Evolutionary conservation across 2,888 invertebrate species (phyloP), one percentile per base, ranked within the genome.

Genomic region (Sphinx pinastri): DNA sequence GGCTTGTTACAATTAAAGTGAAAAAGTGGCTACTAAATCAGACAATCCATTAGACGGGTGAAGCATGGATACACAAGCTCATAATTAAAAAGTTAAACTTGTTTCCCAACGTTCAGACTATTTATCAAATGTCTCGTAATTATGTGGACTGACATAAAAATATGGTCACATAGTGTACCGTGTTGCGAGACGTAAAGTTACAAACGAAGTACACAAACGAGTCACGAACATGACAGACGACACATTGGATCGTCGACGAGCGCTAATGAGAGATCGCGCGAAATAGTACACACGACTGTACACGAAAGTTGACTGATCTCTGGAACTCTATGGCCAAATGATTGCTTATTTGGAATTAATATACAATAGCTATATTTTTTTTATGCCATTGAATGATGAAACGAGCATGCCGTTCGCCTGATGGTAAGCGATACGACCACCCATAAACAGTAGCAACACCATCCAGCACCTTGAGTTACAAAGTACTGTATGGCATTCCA

Each of bases 191-290:
- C 63, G 73, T 67, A 74, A 75, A 16, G 63, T 49, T 19, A 63
- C 63, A 63, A 75, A 68, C 72, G 68, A 68, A 72, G 78, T 77
- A 77, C 80, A 79, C 70, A 78, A 74, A 71, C 77, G 72, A 84
- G 89, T 87, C 90, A 89, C 90, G 90, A 87, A 78, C 81, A 77
- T 78, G 75, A 63, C 49, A 49, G 71, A 76, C 78, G 74, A 49
- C 63, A 49, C 71, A 81, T 81, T 25, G 25, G 25, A 82, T 80
- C 81, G 76, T 76, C 75, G 77, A 76, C 75, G 75, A 74, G 78
- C 81, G 84, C 89, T 92, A 91, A 92, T 92, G 91, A 92, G 88
- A 86, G 91, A 92, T 92, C 84, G 83, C 83, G 83, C 63, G 19
- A 63, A 19, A 60, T 47, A 60, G 10, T 60, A n/a, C 59, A 54